These are phyloP conservation scores for Anorthoa munda DNA, from an alignment of 2,888 invertebrate species.

Conservation along the genomic window DNA sequence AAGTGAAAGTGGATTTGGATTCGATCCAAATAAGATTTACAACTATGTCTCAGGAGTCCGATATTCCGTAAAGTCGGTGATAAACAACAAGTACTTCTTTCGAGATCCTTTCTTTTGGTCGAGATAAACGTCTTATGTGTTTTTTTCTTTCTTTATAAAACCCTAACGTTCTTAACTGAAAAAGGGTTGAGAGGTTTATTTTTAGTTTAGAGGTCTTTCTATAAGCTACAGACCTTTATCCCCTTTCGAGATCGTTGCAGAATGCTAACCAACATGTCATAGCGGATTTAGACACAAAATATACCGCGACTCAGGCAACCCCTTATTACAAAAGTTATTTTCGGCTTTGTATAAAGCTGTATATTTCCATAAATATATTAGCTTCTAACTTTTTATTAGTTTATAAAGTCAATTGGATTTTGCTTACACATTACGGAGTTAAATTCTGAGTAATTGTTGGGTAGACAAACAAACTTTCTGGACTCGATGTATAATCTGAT, in stretches of 20 bases:
- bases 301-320: neutral
- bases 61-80: constrained; percentile 48
- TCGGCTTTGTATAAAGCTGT: constrained; percentile 16
- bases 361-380: constrained; percentile 41
- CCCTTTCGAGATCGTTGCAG: constrained; percentile 9
- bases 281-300: constrained; percentile 5
- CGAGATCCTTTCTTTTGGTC: constrained; percentile 23
- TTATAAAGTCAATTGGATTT: constrained; percentile 17
- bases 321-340: constrained; percentile 33
- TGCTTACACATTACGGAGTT: neutral
- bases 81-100: constrained; percentile 58
- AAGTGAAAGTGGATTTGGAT: constrained; percentile 46
- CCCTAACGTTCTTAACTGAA: constrained; percentile 11
- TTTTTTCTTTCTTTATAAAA: constrained; percentile 23
- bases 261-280: neutral
- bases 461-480: too few relatives aligned
- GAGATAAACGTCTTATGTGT: constrained; percentile 35
- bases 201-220: constrained; percentile 43
- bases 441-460: too few relatives aligned
- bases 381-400: constrained; percentile 37
- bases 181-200: constrained; percentile 41
- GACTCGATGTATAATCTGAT: too few relatives aligned
- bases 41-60: constrained; percentile 44
- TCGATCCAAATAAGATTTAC: constrained; percentile 58
- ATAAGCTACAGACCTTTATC: neutral